These are phyloP conservation scores for Drosophila dunni DNA, from an alignment of 1,140 invertebrate species.

Conservation along the genomic window DNA sequence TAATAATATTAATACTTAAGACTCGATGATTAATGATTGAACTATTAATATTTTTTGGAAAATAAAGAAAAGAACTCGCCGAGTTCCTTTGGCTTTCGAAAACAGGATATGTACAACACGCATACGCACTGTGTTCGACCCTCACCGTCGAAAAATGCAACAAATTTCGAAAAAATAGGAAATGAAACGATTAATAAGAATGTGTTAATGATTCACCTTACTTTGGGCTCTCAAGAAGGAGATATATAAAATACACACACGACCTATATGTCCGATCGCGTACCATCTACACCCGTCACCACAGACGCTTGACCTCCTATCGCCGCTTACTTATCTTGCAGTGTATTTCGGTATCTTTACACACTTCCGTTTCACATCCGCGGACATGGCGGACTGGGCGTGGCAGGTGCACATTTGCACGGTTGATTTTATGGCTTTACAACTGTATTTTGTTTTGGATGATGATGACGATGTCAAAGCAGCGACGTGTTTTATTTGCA, in stretches of 20 bases:
- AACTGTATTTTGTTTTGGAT: slow-evolving; percentile 70
- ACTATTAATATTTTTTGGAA: no score
- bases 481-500: slow-evolving; percentile 62
- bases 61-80: no score
- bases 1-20: no score
- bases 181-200: no score
- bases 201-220: no score
- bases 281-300: not conserved
- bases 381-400: slow-evolving; percentile 37
- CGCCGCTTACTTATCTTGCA: slow-evolving; percentile 29
- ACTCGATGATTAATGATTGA: no score
- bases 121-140: no score
- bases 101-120: no score
- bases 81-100: no score
- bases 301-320: slow-evolving; percentile 28
- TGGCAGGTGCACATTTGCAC: slow-evolving; percentile 31
- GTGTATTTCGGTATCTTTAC: slow-evolving; percentile 62
- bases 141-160: no score
- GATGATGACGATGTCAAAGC: slow-evolving; percentile 38
- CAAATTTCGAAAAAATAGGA: no score
- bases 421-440: slow-evolving; percentile 68
- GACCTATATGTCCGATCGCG: slow-evolving; percentile 13
- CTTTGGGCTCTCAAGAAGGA: no score
- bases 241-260: not conserved
- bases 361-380: slow-evolving; percentile 78